Conservation (phyloP, 2,113 vertebrate species). For the Corythaeola cristata region DNA sequence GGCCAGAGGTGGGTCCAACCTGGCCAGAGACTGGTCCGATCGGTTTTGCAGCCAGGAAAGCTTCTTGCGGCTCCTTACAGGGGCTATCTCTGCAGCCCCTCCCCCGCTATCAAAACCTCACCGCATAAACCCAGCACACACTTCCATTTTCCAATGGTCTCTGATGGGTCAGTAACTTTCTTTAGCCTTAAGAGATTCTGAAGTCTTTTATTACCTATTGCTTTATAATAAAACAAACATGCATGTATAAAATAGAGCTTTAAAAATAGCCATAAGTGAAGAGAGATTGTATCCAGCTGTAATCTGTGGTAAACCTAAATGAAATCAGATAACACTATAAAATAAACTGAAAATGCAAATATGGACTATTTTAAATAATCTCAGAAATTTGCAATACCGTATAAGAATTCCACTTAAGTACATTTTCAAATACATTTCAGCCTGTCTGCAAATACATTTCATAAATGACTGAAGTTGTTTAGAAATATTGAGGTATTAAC, state of each 20-base stretch:
- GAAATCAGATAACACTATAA: not conserved
- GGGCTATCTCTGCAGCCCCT: too few species aligned
- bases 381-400: not conserved
- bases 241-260: not conserved
- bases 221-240: not conserved
- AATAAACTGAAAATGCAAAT: not conserved
- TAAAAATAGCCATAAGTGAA: not conserved
- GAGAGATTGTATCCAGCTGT: not conserved
- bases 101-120: too few species aligned
- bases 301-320: not conserved
- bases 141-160: not conserved
- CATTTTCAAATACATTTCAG: not conserved
- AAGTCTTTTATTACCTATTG: not conserved
- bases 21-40: too few species aligned
- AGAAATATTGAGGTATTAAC: not conserved
- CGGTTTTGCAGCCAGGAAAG: too few species aligned
- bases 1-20: too few species aligned
- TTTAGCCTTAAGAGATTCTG: not conserved
- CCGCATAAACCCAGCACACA: not conserved
- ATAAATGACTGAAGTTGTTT: not conserved
- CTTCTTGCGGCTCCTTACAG: too few species aligned
- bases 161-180: not conserved
- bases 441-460: not conserved
- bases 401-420: not conserved
- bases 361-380: not conserved